Base-by-base conservation (phyloP, 2,113 vertebrate genomes). In the Australoheros scitulus region DNA sequence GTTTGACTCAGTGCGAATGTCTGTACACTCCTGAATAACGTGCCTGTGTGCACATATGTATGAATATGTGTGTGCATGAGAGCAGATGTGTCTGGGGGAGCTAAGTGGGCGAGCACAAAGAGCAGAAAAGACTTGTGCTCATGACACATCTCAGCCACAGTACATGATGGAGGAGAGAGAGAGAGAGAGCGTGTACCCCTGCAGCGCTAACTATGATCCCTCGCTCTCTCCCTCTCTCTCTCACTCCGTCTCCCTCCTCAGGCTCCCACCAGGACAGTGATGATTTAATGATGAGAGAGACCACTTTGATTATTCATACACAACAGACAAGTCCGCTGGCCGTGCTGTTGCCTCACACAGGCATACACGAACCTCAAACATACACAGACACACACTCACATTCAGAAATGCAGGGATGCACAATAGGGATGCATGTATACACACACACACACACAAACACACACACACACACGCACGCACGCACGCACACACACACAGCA, bases 271-370 rank as follows among this genome's bases (percentile, higher is more conserved):
- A 94, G 92, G 88, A 92, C 82, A 79, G 82, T 87, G 89, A 87
- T 88, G 89, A 92, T 94, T 94, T 91, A 93, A 92, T 90, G 95
- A 97, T 94, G 92, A 96, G 95, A 96, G 94, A 91, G 91, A 92
- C 92, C 90, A 80, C 95, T 97, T 96, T 95, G 95, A 96, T 96
- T 95, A 94, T 93, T 95, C 93, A 87, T 94, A 94, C 94, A 92
- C 93, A 94, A 95, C 92, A 96, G 94, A 94, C 93, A 87, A 58
- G 90, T 92, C 89, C 68, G 80, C 87, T 87, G 85, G 92, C 82
- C 80, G 36, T 55, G 81, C 88, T 80, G 89, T 82, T 90, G 91
- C 91, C 86, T 89, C 90, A 75, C 87, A 88, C 83, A 63, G 70
- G 70, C 86, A 68, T 85, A 84, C 83, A 58, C 80, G 18, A 61